A percentile compares a stretch with the other conserved stretches of the same genome.
Conservation (phyloP, 2,797 vertebrate species). For the Pelodytes ibericus region DNA sequence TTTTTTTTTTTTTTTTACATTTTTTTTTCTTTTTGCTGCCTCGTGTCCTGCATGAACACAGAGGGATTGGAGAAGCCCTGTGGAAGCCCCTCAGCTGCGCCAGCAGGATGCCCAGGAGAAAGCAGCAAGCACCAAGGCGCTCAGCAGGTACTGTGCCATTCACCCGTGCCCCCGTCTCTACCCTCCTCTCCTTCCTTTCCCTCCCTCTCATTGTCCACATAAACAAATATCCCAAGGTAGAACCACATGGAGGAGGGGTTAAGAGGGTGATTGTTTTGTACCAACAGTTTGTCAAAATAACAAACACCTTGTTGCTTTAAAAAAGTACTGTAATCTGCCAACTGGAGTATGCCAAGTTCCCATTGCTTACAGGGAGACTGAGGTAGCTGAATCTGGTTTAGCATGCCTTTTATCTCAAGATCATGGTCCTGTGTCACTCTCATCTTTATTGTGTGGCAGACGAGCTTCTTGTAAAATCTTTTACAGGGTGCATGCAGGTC, state of each 20-base stretch:
- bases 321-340: slow-evolving; percentile 23
- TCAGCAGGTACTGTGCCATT: slow-evolving; percentile 83
- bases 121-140: slow-evolving; percentile 96
- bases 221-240: slow-evolving; percentile 53
- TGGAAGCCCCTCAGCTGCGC: slow-evolving; percentile 83
- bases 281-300: slow-evolving; percentile 52
- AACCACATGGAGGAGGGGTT: slow-evolving; percentile 57
- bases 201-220: slow-evolving; percentile 52
- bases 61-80: slow-evolving; percentile 75
- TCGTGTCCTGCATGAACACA: slow-evolving; percentile 82
- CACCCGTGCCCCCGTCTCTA: slow-evolving; percentile 51
- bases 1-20: slow-evolving; percentile 50
- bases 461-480: slow-evolving; percentile 13
- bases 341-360: slow-evolving; percentile 28
- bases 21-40: slow-evolving; percentile 54
- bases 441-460: slow-evolving; percentile 30
- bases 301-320: slow-evolving; percentile 45
- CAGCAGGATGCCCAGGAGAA: slow-evolving; percentile 89
- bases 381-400: slow-evolving; percentile 16
- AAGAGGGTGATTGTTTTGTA: slow-evolving; percentile 46
- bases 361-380: slow-evolving; percentile 18
- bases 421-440: slow-evolving; percentile 25
- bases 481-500: slow-evolving; percentile 24
- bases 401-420: slow-evolving; percentile 8
- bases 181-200: slow-evolving; percentile 54